These are phyloP conservation scores for Lomographa bimaculata DNA, from an alignment of 2,888 invertebrate species.

Conservation along the genomic window DNA sequence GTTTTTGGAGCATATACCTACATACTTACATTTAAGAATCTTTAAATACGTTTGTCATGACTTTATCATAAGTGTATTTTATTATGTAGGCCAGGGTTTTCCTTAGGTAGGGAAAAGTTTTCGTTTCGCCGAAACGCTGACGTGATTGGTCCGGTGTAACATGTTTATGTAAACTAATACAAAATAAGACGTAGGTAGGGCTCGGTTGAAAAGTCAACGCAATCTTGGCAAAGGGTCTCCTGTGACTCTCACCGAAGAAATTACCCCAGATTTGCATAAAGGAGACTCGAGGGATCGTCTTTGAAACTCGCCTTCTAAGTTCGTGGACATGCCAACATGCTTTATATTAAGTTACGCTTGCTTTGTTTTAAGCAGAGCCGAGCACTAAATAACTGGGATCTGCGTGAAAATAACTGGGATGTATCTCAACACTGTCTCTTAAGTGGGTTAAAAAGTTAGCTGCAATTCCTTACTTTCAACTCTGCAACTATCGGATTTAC, in stretches of 20 bases:
- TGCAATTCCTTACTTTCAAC: constrained; percentile 24
- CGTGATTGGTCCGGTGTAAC: constrained; percentile 34
- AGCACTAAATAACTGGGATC: constrained; percentile 50
- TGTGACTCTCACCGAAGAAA: constrained; percentile 74
- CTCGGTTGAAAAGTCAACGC: constrained; percentile 66
- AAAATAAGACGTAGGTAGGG: constrained; percentile 53
- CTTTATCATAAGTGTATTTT: constrained; percentile 24
- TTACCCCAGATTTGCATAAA: constrained; percentile 79
- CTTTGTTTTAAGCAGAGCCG: constrained; percentile 54
- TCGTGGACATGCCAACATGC: constrained; percentile 70
- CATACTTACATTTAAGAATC: constrained; percentile 31
- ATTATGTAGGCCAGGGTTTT: constrained; percentile 20
- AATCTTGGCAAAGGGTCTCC: constrained; percentile 69
- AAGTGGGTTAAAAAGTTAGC: constrained; percentile 31
- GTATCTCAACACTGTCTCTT: constrained; percentile 22
- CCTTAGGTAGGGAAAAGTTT: constrained; percentile 18
- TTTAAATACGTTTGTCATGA: constrained; percentile 28
- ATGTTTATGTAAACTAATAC: constrained; percentile 49
- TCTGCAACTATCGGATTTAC: constrained; percentile 22
- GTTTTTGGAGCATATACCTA: constrained; percentile 39
- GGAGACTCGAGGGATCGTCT: constrained; percentile 72
- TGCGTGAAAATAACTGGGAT: constrained; percentile 47
- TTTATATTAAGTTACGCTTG: constrained; percentile 69
- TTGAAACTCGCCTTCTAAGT: constrained; percentile 69
- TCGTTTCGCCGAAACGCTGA: constrained; percentile 31